Percentiles rank a stretch among this genome's conserved stretches.
These are phyloP conservation scores for Centropus unirufus DNA, from an alignment of 2,113 vertebrate species.

Conservation along the genomic window DNA sequence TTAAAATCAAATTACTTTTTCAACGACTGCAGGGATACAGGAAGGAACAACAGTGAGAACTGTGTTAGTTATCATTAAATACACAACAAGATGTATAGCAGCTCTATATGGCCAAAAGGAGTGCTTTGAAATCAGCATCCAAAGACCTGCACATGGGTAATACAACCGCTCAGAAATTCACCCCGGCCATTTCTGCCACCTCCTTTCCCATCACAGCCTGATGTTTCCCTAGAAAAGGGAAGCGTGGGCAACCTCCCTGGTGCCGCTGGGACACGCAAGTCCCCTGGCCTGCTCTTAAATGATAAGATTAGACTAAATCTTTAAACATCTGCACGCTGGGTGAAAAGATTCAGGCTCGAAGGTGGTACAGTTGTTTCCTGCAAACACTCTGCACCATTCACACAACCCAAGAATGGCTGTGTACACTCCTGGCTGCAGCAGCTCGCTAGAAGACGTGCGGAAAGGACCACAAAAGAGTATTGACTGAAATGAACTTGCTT, in stretches of 20 bases:
- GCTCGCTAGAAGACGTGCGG: not conserved
- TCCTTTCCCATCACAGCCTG: not conserved
- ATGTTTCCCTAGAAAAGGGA: not conserved
- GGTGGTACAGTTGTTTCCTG: not conserved
- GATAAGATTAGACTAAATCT: not conserved
- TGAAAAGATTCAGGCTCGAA: not conserved
- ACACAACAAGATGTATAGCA: not conserved
- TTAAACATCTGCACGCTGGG: not conserved
- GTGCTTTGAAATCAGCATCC: not conserved
- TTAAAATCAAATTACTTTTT: not conserved
- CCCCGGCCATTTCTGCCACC: not conserved
- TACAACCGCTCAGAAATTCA: not conserved
- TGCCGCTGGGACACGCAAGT: not conserved
- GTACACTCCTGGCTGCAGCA: not conserved
- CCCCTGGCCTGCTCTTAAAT: not conserved
- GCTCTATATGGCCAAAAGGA: not conserved
- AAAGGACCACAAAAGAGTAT: constrained; percentile 29
- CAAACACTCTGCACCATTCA: accelerated
- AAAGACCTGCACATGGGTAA: not conserved
- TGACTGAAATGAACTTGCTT: constrained; percentile 51
- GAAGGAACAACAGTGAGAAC: not conserved
- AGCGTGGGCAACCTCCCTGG: not conserved
- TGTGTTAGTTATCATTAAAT: not conserved
- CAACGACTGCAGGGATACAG: not conserved
- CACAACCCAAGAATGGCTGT: accelerated